Conservation (phyloP, 2,113 vertebrate genomes). For the Callaeas wilsoni region DNA sequence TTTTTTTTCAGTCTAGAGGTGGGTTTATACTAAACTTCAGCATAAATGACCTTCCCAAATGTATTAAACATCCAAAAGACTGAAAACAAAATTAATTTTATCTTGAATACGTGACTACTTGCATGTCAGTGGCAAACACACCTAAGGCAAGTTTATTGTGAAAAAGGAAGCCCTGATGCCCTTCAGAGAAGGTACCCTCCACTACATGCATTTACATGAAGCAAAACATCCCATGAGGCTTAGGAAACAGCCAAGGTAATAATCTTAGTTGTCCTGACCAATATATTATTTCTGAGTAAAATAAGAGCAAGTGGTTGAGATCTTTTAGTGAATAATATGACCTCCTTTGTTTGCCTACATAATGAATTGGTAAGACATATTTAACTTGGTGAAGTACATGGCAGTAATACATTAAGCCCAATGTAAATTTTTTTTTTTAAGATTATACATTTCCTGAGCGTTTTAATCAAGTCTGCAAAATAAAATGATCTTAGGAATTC, state of each 20-base stretch:
- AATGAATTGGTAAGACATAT: not conserved
- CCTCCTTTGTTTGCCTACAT: not conserved
- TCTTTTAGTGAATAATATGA: not conserved
- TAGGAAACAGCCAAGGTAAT: not conserved
- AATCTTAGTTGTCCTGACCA: not conserved
- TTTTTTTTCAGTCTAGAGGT: not conserved
- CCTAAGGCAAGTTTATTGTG: not conserved
- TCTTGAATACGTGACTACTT: not conserved
- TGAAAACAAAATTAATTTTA: slow-evolving; percentile 3
- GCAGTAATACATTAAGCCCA: not conserved
- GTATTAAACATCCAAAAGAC: not conserved
- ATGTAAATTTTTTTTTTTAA: not conserved
- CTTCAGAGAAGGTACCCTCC: not conserved
- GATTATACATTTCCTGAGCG: not conserved
- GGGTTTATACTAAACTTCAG: not conserved
- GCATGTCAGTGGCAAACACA: not conserved
- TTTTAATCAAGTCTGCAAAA: not conserved
- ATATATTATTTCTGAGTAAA: not conserved
- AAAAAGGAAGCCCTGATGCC: not conserved
- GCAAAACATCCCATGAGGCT: not conserved
- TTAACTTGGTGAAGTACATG: not conserved
- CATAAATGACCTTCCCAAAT: slow-evolving; percentile 8
- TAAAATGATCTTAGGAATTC: not conserved
- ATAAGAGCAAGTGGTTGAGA: not conserved
- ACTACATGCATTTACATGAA: not conserved